Evolutionary conservation across 1,140 invertebrate species (phyloP).

Genomic region (Aethina tumida): DNA sequence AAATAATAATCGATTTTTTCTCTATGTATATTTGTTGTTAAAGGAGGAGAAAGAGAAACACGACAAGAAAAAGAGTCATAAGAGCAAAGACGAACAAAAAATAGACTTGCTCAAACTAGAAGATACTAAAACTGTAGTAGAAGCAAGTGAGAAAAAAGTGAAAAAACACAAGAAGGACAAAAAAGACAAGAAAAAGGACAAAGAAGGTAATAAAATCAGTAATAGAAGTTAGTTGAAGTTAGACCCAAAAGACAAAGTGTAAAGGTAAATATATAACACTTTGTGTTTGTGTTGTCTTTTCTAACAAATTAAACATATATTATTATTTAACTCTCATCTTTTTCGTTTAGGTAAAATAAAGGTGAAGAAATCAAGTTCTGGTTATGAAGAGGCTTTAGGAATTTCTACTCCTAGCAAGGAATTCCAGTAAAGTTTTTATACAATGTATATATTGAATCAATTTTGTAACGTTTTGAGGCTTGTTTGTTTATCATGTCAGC

Average conservation of each 20-base stretch:
- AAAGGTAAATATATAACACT: too few relatives aligned
- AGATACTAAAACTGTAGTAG: slow-evolving; percentile 14
- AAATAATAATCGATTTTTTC: slow-evolving; percentile 15
- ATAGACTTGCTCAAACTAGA: slow-evolving; percentile 6
- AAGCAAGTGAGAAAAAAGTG: slow-evolving; percentile 24
- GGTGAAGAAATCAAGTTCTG: slow-evolving; percentile 35
- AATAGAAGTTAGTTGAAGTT: slow-evolving; percentile 9
- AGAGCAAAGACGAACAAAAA: slow-evolving; percentile 31
- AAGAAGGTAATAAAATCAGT: slow-evolving; percentile 34
- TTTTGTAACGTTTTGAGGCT: too few relatives aligned
- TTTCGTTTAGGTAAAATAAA: slow-evolving; percentile 32
- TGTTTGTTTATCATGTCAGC: too few relatives aligned
- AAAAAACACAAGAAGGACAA: slow-evolving; percentile 36
- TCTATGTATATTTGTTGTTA: too few relatives aligned
- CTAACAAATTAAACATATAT: slow-evolving; percentile 3
- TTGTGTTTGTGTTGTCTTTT: too few relatives aligned
- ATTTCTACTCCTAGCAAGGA: slow-evolving; percentile 89
- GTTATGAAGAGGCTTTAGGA: slow-evolving; percentile 72
- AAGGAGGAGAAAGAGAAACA: slow-evolving; percentile 27
- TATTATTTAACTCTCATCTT: neutral
- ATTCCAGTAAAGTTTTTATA: slow-evolving; percentile 35
- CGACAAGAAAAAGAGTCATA: slow-evolving; percentile 33
- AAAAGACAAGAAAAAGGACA: slow-evolving; percentile 36
- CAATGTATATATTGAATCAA: neutral
- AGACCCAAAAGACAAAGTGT: too few relatives aligned